Evolutionary conservation across 1,140 invertebrate species (phyloP), one percentile per base, ranked within the genome.

Genomic region (Helicoverpa armigera): DNA sequence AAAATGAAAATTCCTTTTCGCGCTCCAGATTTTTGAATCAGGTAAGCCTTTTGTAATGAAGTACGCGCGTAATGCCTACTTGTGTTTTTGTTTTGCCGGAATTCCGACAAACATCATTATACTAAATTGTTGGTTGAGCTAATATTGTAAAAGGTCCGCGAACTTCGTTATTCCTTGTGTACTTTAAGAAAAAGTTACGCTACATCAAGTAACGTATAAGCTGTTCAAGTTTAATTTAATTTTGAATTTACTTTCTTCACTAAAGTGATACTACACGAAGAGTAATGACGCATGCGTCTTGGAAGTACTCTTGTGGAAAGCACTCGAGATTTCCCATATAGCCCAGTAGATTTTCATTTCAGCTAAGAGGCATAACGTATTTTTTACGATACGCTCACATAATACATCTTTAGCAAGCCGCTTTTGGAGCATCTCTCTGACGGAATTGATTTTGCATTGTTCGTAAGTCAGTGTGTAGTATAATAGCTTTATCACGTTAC

Each of bases 41-140:
- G 69, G 67, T 80, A 92, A 92, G 86, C 89, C 90, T 89, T 88
- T 89, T 91, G 89, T 92, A 90, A 92, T 90, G 90, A 90, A 90
- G 87, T 90, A 83, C 83, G 86, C 86, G 85, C 50, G 69, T 72
- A 80, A 80, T 80, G 11, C 83, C 85, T 88, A 85, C 84, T 88
- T 81, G 79, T 85, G 82, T 86, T 87, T 87, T 90, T 85, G 80
- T 87, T 86, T 84, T 81, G 58, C 51, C 53, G 31, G 18, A 60
- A 75, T 54, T 61, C 35, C 60, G 54, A 18, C 67, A 80, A 80
- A 80, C 78, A 81, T 75, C 79, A 67, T 74, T 75, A 81, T 70
- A 63, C 78, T 73, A 73, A 80, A 80, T 80, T 80, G 78, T 73
- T 80, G 43, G 75, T n/a, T 11, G 50, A 77, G 75, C 75, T 77